Base-by-base conservation (phyloP, 2,888 invertebrate genomes). In the Apamea epomidion region DNA sequence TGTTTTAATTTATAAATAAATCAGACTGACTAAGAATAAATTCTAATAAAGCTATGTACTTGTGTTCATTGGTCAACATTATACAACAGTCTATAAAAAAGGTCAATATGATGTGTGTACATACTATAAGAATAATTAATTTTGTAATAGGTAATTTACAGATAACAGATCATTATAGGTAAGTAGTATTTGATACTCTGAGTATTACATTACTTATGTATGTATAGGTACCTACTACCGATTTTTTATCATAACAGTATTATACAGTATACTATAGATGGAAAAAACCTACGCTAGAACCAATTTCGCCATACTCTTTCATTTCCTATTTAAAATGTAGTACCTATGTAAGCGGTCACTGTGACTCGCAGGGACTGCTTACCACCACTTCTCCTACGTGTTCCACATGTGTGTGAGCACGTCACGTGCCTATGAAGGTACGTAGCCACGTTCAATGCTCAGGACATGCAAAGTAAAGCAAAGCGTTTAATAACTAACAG, bases 21-120 rank as follows among this genome's bases (percentile, higher is more conserved):
- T 58, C 60, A n/a, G 65, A 73, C 51, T 77, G 32, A 60, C 54
- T 64, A 51, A 68, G 14, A 74, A 77, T 85, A 65, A 45, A 62
- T 64, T 72, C 37, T 85, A 75, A 78, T 84, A 85, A 78, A 81
- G 76, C 81, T 58, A 62, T 65, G 37, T 72, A 58, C 42, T 62
- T 70, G 65, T 54, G 32, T 60, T 65, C 45, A 18, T 70, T 48
- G 65, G 48, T 67, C 48, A 60, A 67, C 16, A 42, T 60, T 54
- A 32, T 29, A 67, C 48, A 81, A 70, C 32, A 72, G 37, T 67
- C 74, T 58, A 58, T 16, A 32, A 32, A 67, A 29, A 29, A 45
- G 32, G 4, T 64, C 25, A 51, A 21, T 62, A 68, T 48, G 18
- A 54, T 54, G 21, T 67, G 16, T 37, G 5, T 62, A 8, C n/a